These are phyloP conservation scores for Crotophaga sulcirostris DNA, from an alignment of 2,113 vertebrate genomes.

Conservation along the genomic window DNA sequence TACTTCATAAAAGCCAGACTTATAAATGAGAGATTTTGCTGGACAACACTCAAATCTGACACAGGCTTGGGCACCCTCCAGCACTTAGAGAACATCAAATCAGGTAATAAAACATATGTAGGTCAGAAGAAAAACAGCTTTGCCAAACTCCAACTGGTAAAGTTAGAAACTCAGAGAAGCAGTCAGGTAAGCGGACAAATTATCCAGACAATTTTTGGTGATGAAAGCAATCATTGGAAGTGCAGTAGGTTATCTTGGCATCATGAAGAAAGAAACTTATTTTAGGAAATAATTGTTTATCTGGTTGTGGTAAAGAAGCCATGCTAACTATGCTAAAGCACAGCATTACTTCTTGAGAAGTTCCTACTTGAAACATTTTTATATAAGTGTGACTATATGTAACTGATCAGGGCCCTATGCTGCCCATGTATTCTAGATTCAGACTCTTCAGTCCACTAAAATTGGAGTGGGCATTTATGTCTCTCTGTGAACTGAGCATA, in stretches of 20 bases:
- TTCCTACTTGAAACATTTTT: background rate
- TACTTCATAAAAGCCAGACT: background rate
- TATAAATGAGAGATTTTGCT: background rate
- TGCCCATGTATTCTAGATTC: background rate
- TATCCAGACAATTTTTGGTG: background rate
- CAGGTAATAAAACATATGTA: background rate
- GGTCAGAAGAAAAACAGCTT: background rate
- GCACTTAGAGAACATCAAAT: background rate
- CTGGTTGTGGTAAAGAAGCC: background rate
- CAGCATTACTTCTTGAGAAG: background rate
- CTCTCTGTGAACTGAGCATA: background rate
- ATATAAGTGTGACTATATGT: background rate
- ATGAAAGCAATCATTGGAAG: background rate
- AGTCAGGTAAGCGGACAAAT: background rate
- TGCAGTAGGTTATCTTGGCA: background rate
- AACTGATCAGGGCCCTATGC: background rate
- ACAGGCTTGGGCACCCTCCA: background rate
- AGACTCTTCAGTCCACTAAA: background rate
- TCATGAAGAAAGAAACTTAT: background rate
- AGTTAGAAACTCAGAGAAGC: background rate
- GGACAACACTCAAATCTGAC: background rate
- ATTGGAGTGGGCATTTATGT: background rate
- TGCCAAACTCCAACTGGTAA: background rate
- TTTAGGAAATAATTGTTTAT: background rate
- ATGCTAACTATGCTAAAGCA: background rate